phyloP scores from a whole-genome alignment of 2,797 vertebrate species.

The Ctenopoma kingsleyae region DNA sequence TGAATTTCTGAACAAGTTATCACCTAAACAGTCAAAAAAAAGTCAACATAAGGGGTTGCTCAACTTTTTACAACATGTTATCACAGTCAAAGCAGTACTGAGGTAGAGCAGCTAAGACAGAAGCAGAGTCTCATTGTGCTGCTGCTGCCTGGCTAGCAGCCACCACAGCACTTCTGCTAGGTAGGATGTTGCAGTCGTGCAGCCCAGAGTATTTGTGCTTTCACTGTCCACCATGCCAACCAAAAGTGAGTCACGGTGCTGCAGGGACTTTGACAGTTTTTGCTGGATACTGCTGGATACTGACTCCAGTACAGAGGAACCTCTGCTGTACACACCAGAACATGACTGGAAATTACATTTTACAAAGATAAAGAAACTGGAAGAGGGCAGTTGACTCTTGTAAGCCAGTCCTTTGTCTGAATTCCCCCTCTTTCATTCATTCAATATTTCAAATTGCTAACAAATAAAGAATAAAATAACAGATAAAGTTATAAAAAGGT shows the following conservation, averaged over 20 bases:
- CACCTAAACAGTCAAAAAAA: neutral
- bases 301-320: slow-evolving; percentile 35
- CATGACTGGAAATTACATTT: slow-evolving; percentile 21
- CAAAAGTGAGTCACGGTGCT: slow-evolving; percentile 55
- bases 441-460: slow-evolving; percentile 19
- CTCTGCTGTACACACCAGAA: slow-evolving; percentile 11
- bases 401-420: slow-evolving; percentile 23
- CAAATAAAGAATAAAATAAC: neutral
- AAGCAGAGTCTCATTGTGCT: slow-evolving; percentile 32
- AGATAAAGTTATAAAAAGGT: slow-evolving; percentile 12
- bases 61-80: slow-evolving; percentile 7
- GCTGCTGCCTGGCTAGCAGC: slow-evolving; percentile 38
- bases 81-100: slow-evolving; percentile 20
- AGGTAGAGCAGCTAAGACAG: slow-evolving; percentile 12
- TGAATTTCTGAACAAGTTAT: slow-evolving; percentile 5
- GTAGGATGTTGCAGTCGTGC: slow-evolving; percentile 42
- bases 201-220: slow-evolving; percentile 47
- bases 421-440: slow-evolving; percentile 27
- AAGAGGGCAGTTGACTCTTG: slow-evolving; percentile 42
- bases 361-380: slow-evolving; percentile 52
- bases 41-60: neutral
- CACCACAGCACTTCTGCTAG: slow-evolving; percentile 25
- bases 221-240: slow-evolving; percentile 59
- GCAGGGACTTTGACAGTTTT: slow-evolving; percentile 62
- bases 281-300: slow-evolving; percentile 56